Evolutionary conservation across 2,888 invertebrate genomes (phyloP).

Genomic region (Apamea epomidion): DNA sequence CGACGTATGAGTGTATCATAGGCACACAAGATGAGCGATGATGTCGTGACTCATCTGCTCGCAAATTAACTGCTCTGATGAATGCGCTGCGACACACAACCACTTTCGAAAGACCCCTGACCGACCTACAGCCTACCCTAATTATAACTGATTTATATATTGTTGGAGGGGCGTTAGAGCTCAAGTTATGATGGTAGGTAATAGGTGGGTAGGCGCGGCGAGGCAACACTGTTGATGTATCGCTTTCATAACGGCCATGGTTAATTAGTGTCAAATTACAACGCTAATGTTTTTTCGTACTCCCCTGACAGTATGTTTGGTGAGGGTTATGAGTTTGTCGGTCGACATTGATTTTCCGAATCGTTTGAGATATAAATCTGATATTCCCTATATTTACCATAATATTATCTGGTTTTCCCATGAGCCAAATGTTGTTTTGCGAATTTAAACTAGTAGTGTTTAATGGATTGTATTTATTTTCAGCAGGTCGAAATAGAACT

Average conservation of each 20-base stretch:
- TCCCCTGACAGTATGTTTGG: conserved; percentile 54
- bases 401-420: not conserved
- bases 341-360: not conserved
- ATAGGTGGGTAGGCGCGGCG: conserved; percentile 81
- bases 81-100: conserved; percentile 81
- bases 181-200: conserved; percentile 73
- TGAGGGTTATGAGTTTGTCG: conserved; percentile 48
- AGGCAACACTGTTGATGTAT: conserved; percentile 85
- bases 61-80: conserved; percentile 89
- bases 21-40: conserved; percentile 87
- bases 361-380: not conserved
- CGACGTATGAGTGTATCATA: conserved; percentile 79
- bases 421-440: not conserved
- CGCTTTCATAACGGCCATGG: conserved; percentile 85
- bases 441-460: not conserved
- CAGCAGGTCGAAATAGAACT: too few relatives aligned
- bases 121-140: conserved; percentile 51
- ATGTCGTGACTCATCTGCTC: conserved; percentile 87
- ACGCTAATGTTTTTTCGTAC: conserved; percentile 82
- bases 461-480: not conserved
- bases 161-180: conserved; percentile 62
- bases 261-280: conserved; percentile 88
- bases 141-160: conserved; percentile 53
- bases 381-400: not conserved
- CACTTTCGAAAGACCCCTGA: conserved; percentile 72